phyloP scores from a whole-genome alignment of 2,797 vertebrate genomes.

The Taeniopygia guttata region DNA sequence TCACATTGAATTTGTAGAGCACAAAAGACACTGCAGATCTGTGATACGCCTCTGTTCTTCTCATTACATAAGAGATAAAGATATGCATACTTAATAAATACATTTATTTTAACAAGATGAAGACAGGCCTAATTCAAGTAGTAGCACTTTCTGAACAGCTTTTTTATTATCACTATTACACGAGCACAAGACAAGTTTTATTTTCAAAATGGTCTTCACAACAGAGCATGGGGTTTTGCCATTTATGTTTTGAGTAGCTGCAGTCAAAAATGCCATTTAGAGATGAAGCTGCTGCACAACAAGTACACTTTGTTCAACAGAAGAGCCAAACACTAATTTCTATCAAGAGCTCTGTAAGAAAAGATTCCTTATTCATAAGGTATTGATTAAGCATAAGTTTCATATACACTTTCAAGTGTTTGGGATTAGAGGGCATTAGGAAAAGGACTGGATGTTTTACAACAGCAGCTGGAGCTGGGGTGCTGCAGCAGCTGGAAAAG shows the following conservation, averaged over 20 bases:
- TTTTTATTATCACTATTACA: slow-evolving; percentile 2
- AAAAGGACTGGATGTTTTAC: background rate
- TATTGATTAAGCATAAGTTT: slow-evolving; percentile 17
- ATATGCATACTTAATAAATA: slow-evolving; percentile 53
- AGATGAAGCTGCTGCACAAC: slow-evolving; percentile 33
- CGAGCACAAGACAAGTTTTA: slow-evolving; percentile 3
- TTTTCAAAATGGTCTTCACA: slow-evolving; percentile 16
- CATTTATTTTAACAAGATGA: slow-evolving; percentile 53
- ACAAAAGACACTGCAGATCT: slow-evolving; percentile 62
- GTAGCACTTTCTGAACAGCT: slow-evolving; percentile 16
- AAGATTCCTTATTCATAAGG: slow-evolving; percentile 14
- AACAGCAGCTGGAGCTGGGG: background rate
- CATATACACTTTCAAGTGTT: slow-evolving; percentile 13
- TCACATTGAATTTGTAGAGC: slow-evolving; percentile 59
- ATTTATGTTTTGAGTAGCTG: slow-evolving; percentile 6
- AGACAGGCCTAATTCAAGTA: slow-evolving; percentile 41
- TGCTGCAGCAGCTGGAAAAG: slow-evolving; percentile 11
- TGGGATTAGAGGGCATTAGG: slow-evolving; percentile 11
- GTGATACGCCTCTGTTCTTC: slow-evolving; percentile 54
- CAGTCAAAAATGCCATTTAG: slow-evolving; percentile 15
- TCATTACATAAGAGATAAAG: slow-evolving; percentile 49
- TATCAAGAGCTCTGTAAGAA: slow-evolving; percentile 3
- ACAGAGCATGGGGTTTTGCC: background rate
- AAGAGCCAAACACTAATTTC: slow-evolving; percentile 9
- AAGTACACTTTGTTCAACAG: slow-evolving; percentile 22